These are phyloP conservation scores for Diplodus sargus DNA, from an alignment of 2,797 vertebrate species.

Conservation along the genomic window DNA sequence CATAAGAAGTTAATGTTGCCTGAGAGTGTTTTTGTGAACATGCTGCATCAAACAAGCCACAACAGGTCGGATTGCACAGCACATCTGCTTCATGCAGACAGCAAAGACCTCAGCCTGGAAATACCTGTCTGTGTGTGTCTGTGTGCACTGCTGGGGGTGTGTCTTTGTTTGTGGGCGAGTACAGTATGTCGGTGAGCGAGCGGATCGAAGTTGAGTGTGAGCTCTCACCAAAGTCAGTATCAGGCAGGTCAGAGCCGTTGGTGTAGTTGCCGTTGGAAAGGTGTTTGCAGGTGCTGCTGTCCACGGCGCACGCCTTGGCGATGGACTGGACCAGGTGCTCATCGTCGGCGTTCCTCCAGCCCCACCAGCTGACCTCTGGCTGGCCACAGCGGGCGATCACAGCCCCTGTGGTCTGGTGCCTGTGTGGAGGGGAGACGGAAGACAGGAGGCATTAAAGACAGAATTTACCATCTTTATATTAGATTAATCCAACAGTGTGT, in stretches of 20 bases:
- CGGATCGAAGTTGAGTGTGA: background rate
- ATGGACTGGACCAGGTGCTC: slow-evolving; percentile 97
- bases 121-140: slow-evolving; percentile 3
- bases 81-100: slow-evolving; percentile 28
- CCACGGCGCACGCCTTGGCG: slow-evolving; percentile 95
- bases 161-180: background rate
- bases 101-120: slow-evolving; percentile 3
- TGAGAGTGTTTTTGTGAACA: slow-evolving; percentile 10
- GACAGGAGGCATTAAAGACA: background rate
- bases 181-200: background rate
- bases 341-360: slow-evolving; percentile 97
- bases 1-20: background rate
- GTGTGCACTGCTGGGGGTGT: slow-evolving; percentile 1
- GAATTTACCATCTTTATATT: background rate
- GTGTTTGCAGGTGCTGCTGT: slow-evolving; percentile 84
- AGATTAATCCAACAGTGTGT: background rate
- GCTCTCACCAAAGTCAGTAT: slow-evolving; percentile 92
- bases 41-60: slow-evolving; percentile 48
- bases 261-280: slow-evolving; percentile 86
- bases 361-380: slow-evolving; percentile 99
- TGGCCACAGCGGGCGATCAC: slow-evolving; percentile 98
- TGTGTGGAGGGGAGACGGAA: slow-evolving; percentile 55
- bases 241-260: slow-evolving; percentile 90
- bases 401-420: slow-evolving; percentile 94
- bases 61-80: slow-evolving; percentile 48